These are phyloP conservation scores for Morphnarchus princeps DNA, from an alignment of 2,113 vertebrate genomes.

Conservation along the genomic window DNA sequence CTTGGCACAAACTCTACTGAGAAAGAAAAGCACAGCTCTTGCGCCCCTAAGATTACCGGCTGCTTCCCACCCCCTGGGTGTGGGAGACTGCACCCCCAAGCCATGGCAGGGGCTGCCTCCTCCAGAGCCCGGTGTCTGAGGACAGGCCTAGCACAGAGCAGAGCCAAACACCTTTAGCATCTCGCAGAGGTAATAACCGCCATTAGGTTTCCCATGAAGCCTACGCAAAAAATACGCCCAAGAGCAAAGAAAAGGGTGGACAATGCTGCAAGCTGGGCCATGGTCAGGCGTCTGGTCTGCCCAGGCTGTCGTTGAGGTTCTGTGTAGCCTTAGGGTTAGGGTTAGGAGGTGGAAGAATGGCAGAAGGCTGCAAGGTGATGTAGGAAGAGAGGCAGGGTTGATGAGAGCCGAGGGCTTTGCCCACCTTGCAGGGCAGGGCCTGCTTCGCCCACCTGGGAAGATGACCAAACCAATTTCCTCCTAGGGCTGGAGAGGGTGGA, in stretches of 20 bases:
- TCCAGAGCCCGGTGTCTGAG: background rate
- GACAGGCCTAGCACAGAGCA: background rate
- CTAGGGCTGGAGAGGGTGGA: background rate
- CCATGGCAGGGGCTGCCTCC: background rate
- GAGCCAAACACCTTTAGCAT: background rate
- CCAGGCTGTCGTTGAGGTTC: background rate
- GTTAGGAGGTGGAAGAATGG: background rate
- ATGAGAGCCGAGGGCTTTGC: background rate
- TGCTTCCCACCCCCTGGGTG: background rate
- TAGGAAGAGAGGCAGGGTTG: background rate
- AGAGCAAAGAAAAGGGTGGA: background rate
- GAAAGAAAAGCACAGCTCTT: background rate
- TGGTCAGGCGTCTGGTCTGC: background rate
- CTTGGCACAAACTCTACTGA: background rate
- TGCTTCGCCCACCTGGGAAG: background rate
- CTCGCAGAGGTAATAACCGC: background rate
- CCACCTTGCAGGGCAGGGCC: background rate
- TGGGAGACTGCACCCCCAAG: background rate
- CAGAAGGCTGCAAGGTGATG: background rate
- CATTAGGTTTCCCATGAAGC: background rate
- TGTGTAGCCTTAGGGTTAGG: background rate
- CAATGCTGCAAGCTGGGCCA: background rate
- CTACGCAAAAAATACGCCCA: fast-evolving
- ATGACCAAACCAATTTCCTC: background rate
- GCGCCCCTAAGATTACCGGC: fast-evolving